Evolutionary conservation across 2,113 vertebrate genomes (phyloP), one percentile per base, ranked within the genome.

Genomic region (Otocyon megalotis): DNA sequence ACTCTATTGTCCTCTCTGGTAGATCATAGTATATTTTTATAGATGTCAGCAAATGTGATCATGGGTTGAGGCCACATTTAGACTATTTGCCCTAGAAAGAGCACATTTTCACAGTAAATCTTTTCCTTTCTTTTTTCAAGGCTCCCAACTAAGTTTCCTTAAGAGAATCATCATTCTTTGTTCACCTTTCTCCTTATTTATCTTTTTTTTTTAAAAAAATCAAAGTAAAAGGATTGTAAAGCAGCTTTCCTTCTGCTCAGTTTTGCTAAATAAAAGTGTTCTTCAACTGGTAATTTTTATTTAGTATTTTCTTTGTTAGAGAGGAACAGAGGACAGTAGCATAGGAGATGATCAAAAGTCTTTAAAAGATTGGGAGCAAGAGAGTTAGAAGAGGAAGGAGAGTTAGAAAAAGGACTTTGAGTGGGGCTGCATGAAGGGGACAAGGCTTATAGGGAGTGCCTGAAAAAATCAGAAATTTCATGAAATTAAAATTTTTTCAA

Each of bases 111-210:
- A 89, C 62, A 76, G 50, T 67, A 91, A 93, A 90, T 92, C 83
- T 77, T 85, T 13, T 60, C 32, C 63, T 96, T 95, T 93, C 88
- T 95, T 56, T 88, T 97, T 96, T 95, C 83, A 93, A 94, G 48
- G 13, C 37, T 96, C 56, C 94, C 83, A 82, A 48, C 43, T 77
- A 91, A 94, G 37, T 92, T 76, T 93, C 96, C 92, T 89, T 85
- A 48, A 71, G 67, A 43, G 22, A 87, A 93, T 90, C 71, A 81
- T 76, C 95, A 97, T 94, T 83, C 91, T 92, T 96, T 97, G 80
- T 93, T 95, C 85, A 91, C 77, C 82, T 96, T 89, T 74, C 26
- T 79, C 50, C 22, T 92, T 43, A 3, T 74, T 94, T 89, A 60
- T 86, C 85, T 86, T 97, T 81, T 86, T 97, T 81, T 30, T 17